These are phyloP conservation scores for Petroica traversi DNA, from an alignment of 2,113 vertebrate genomes.

Conservation along the genomic window DNA sequence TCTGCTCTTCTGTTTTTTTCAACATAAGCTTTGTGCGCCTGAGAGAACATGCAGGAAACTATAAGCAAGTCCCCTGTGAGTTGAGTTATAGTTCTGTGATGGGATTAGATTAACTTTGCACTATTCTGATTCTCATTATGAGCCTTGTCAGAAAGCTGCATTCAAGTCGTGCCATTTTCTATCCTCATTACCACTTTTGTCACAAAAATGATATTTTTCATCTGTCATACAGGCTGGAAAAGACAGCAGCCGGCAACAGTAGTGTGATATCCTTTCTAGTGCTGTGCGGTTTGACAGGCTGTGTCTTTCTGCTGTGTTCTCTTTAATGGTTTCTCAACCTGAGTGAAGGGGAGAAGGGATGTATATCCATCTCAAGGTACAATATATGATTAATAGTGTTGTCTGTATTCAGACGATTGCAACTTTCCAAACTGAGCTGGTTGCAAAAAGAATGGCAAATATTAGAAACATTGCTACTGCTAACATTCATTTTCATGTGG, in stretches of 20 bases:
- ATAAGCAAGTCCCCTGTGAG: neutral
- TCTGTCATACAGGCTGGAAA: constrained; percentile 18
- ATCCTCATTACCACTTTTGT: neutral
- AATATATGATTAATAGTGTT: neutral
- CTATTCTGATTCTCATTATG: constrained; percentile 6
- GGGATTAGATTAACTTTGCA: neutral
- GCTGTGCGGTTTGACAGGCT: constrained; percentile 9
- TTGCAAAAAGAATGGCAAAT: neutral
- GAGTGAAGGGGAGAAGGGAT: neutral
- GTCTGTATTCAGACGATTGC: neutral
- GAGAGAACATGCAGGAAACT: neutral
- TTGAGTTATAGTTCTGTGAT: neutral
- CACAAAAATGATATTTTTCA: constrained; percentile 49
- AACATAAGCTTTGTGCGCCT: neutral
- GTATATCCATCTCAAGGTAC: neutral
- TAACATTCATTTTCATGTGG: neutral
- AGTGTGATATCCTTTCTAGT: constrained; percentile 4
- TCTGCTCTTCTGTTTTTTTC: neutral
- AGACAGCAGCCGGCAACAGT: constrained; percentile 2
- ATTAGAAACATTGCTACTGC: neutral
- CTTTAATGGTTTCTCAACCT: constrained; percentile 13
- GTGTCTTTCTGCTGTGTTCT: constrained; percentile 7
- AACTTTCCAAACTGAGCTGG: neutral
- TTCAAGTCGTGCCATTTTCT: constrained; percentile 39
- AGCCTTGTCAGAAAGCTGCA: constrained; percentile 15